Evolutionary conservation across 2,113 vertebrate species (phyloP).

Genomic region (Chaenogobius annularis): DNA sequence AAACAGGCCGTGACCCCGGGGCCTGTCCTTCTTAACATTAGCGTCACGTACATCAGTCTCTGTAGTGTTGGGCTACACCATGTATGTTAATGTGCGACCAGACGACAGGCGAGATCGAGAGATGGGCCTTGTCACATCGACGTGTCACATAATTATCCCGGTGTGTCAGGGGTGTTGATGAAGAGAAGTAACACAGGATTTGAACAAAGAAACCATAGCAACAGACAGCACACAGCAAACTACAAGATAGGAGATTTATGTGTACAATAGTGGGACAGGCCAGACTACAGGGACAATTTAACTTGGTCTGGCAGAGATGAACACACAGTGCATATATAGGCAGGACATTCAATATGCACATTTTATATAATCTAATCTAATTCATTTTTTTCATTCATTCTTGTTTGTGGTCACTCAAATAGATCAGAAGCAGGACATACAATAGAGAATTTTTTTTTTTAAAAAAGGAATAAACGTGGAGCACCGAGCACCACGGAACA

Average conservation of each 20-base stretch:
- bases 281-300: slow-evolving; percentile 17
- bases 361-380: too few species aligned
- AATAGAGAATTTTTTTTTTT: too few species aligned
- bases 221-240: slow-evolving; percentile 12
- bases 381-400: too few species aligned
- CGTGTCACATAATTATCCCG: slow-evolving; percentile 34
- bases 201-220: slow-evolving; percentile 52
- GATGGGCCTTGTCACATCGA: slow-evolving; percentile 24
- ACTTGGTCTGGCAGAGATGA: slow-evolving; percentile 11
- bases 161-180: slow-evolving; percentile 43
- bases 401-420: too few species aligned
- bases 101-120: slow-evolving; percentile 3
- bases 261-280: slow-evolving; percentile 9
- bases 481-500: too few species aligned
- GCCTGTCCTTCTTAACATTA: slow-evolving; percentile 32
- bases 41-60: slow-evolving; percentile 7
- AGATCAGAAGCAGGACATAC: too few species aligned
- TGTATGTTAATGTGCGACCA: slow-evolving; percentile 22
- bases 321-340: too few species aligned
- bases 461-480: too few species aligned
- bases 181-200: slow-evolving; percentile 47
- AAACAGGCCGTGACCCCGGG: slow-evolving; percentile 14
- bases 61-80: slow-evolving; percentile 1
- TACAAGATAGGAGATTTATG: slow-evolving; percentile 9
- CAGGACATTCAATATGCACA: too few species aligned